Percentiles rank a stretch among this genome's conserved stretches.
These are phyloP conservation scores for Drosophila mayaguana DNA, from an alignment of 2,888 invertebrate genomes.

Conservation along the genomic window DNA sequence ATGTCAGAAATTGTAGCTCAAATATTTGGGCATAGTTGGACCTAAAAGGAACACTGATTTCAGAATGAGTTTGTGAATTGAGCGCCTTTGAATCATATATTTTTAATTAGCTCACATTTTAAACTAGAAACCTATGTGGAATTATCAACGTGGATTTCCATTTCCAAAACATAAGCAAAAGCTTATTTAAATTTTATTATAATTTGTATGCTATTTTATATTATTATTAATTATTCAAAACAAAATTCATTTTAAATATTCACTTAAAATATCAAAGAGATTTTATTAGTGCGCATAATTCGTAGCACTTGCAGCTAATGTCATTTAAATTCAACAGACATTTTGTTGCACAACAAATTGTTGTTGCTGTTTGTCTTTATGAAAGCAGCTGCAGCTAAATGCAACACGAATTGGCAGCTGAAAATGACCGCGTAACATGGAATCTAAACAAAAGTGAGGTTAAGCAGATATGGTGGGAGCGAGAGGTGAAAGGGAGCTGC, in stretches of 20 bases:
- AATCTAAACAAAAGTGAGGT: conserved; percentile 16
- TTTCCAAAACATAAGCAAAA: neutral
- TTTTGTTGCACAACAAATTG: conserved; percentile 34
- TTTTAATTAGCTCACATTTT: too few relatives aligned
- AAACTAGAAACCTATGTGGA: too few relatives aligned
- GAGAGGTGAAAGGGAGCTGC: neutral
- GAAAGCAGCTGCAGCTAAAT: conserved; percentile 27
- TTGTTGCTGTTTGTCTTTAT: conserved; percentile 17
- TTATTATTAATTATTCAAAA: neutral
- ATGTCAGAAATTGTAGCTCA: too few relatives aligned
- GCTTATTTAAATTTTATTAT: neutral
- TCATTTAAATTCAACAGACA: neutral
- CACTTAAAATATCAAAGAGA: neutral
- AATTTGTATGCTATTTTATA: neutral
- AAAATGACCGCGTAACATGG: conserved; percentile 55
- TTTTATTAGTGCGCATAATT: neutral
- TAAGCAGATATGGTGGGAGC: neutral
- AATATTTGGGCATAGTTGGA: too few relatives aligned
- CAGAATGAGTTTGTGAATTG: too few relatives aligned
- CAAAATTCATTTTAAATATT: neutral
- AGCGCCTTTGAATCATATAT: too few relatives aligned
- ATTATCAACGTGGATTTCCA: too few relatives aligned
- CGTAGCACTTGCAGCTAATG: conserved; percentile 5
- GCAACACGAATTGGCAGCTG: conserved; percentile 42
- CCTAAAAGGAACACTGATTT: too few relatives aligned